Percentiles rank a stretch among this genome's conserved stretches.
Conservation (phyloP, 2,888 invertebrate species). For the Limnephilus auricula region DNA sequence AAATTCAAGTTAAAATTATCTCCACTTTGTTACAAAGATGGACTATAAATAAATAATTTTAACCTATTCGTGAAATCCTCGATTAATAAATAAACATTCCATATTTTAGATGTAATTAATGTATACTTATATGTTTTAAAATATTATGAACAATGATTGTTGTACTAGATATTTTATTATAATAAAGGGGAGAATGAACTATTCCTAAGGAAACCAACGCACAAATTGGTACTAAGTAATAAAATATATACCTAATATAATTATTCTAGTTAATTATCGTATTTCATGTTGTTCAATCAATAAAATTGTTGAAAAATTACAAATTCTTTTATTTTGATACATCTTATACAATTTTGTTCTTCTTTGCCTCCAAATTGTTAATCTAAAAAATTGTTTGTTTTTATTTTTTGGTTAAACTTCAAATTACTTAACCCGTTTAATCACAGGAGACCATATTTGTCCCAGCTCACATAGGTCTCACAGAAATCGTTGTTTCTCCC, state of each 20-base stretch:
- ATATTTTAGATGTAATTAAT: not conserved
- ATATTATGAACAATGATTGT: constrained; percentile 6
- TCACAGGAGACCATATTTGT: no score
- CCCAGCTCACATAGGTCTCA: no score
- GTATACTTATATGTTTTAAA: not conserved
- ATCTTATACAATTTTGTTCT: no score
- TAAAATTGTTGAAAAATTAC: not conserved
- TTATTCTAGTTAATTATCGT: constrained; percentile 2
- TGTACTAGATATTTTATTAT: not conserved
- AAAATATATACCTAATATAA: constrained; percentile 6
- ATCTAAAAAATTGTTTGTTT: no score
- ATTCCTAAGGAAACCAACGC: constrained; percentile 62
- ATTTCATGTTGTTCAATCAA: not conserved
- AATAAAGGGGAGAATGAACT: constrained; percentile 54
- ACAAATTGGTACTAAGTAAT: constrained; percentile 58
- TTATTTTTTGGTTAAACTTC: no score
- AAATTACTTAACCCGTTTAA: no score
- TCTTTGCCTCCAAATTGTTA: no score
- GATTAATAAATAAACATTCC: not conserved
- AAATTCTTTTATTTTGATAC: not conserved
- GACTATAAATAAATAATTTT: no score
- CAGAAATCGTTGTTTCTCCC: no score
- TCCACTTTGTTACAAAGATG: not conserved
- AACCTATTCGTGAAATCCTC: not conserved
- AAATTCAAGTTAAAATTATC: not conserved